phyloP scores from a whole-genome alignment of 2,113 vertebrate species.

The Morone chrysops region DNA sequence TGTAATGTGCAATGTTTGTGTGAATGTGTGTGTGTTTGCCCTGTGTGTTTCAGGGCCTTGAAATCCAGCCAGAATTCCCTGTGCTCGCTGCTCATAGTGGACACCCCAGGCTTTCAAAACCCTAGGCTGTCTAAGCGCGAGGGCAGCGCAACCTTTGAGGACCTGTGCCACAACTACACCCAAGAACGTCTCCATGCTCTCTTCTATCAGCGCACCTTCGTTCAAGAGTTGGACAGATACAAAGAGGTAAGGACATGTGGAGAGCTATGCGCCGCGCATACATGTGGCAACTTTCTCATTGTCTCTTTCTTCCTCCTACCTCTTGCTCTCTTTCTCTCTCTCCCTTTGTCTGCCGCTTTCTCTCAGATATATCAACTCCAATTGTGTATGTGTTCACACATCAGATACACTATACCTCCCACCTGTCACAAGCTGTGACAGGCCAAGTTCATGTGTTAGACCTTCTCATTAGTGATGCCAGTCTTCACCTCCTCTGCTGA shows the following conservation, averaged over 20 bases:
- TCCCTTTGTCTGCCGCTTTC: constrained; percentile 52
- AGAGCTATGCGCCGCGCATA: constrained; percentile 10
- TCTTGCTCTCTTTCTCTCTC: constrained; percentile 26
- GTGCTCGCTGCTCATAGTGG: constrained; percentile 95
- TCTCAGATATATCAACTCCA: constrained; percentile 69
- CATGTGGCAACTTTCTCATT: constrained; percentile 25
- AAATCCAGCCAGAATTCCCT: constrained; percentile 95
- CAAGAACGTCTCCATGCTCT: constrained; percentile 96
- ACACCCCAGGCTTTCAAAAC: constrained; percentile 97
- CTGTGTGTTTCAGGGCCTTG: constrained; percentile 87
- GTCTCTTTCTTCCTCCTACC: constrained; percentile 27
- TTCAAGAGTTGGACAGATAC: constrained; percentile 95
- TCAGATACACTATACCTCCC: constrained; percentile 63
- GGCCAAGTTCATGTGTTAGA: constrained; percentile 67
- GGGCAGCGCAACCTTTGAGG: constrained; percentile 92
- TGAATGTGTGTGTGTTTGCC: constrained; percentile 15
- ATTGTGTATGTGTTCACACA: constrained; percentile 63
- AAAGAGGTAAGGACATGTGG: constrained; percentile 88
- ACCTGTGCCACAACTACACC: constrained; percentile 97
- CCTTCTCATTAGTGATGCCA: constrained; percentile 77
- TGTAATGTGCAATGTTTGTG: constrained; percentile 24
- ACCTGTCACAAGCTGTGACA: constrained; percentile 75
- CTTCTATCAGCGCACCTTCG: constrained; percentile 93
- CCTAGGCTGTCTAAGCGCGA: constrained; percentile 87
- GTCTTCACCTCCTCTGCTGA: constrained; percentile 71